A percentile compares a stretch with the other conserved stretches of the same genome.
phyloP scores from a whole-genome alignment of 2,113 vertebrate species.

The Mungos mungo region DNA sequence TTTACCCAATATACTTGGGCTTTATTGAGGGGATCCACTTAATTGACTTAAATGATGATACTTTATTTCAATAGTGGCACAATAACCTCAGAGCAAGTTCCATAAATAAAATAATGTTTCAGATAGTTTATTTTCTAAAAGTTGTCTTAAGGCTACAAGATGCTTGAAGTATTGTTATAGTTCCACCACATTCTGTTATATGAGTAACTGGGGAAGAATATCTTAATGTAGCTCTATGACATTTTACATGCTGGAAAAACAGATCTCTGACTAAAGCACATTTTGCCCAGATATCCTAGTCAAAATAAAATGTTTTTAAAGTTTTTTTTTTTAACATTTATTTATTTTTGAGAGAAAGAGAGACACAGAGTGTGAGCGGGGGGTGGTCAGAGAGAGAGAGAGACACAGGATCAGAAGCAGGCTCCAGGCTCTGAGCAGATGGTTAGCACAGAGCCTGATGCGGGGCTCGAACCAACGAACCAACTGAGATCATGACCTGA shows the following conservation, averaged over 20 bases:
- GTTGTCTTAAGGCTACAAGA: background rate
- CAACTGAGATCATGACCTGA: no score
- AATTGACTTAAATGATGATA: background rate
- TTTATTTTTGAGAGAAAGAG: no score
- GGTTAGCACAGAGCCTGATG: no score
- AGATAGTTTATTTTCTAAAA: conserved; percentile 11
- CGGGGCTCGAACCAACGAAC: no score
- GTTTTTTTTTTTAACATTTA: no score
- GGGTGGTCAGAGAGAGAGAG: no score
- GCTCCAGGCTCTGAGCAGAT: no score
- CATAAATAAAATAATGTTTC: background rate
- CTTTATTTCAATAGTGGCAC: background rate
- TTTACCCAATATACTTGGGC: background rate
- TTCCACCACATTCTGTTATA: background rate
- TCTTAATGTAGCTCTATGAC: background rate
- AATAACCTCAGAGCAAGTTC: background rate
- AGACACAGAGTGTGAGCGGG: no score
- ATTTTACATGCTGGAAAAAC: background rate
- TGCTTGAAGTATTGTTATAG: background rate
- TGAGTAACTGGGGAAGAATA: background rate
- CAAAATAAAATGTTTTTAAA: background rate
- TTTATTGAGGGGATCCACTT: background rate
- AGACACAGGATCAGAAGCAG: no score
- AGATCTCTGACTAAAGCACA: background rate
- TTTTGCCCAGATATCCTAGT: background rate